Conservation (phyloP, 2,113 vertebrate species). For the Sclerurus mexicanus region DNA sequence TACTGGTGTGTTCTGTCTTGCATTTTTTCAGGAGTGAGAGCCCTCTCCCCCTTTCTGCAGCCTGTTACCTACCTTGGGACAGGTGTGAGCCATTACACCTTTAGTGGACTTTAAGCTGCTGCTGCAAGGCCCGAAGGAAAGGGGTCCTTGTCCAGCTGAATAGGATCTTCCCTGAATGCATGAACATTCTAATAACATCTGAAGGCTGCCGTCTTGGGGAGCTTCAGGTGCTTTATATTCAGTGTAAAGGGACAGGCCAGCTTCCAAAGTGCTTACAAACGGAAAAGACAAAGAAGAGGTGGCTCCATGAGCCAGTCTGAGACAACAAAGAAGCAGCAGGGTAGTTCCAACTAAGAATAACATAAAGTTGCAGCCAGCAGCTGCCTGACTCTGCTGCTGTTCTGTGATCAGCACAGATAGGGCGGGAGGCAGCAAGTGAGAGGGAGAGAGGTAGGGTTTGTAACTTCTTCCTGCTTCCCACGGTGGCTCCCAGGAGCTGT, state of each 20-base stretch:
- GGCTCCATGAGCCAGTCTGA: neutral
- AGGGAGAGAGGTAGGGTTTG: neutral
- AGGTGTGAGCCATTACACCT: too few species aligned
- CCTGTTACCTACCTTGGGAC: fast-evolving
- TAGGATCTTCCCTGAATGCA: neutral
- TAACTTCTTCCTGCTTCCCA: neutral
- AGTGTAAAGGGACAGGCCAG: neutral
- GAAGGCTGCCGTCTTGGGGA: neutral
- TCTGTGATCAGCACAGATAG: neutral
- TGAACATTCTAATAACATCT: neutral
- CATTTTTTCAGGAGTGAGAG: neutral
- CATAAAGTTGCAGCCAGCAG: neutral
- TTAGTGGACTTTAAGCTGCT: neutral
- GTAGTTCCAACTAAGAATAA: neutral
- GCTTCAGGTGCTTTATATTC: neutral
- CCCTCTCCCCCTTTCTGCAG: neutral
- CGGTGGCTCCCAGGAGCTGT: neutral
- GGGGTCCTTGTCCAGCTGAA: neutral
- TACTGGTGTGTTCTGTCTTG: too few species aligned
- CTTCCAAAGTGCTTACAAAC: neutral
- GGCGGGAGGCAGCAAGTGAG: neutral
- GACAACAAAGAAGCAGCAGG: neutral
- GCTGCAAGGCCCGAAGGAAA: neutral
- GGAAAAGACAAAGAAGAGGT: neutral
- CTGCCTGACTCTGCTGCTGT: neutral